Conservation (phyloP, 2,888 invertebrate genomes). For the Parasteatoda lunata region DNA sequence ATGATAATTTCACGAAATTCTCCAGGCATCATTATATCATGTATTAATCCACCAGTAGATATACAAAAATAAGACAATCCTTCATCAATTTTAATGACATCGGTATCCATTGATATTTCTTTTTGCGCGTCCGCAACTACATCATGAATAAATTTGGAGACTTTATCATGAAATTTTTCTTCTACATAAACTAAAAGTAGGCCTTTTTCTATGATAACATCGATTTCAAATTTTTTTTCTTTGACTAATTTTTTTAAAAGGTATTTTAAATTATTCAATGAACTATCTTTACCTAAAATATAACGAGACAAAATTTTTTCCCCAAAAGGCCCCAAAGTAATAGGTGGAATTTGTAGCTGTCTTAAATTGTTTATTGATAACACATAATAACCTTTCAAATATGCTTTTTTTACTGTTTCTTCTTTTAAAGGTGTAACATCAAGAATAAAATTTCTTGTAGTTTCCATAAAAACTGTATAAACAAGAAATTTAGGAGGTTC, state of each 20-base stretch:
- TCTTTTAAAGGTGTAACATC: constrained; percentile 55
- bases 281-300: constrained; percentile 39
- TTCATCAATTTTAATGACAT: constrained; percentile 24
- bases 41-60: constrained; percentile 40
- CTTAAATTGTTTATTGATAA: constrained; percentile 33
- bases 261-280: constrained; percentile 31
- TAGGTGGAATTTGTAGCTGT: constrained; percentile 40
- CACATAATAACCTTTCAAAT: constrained; percentile 21
- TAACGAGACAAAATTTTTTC: constrained; percentile 31
- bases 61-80: constrained; percentile 24
- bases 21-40: constrained; percentile 58
- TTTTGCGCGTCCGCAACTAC: constrained; percentile 18
- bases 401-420: constrained; percentile 23
- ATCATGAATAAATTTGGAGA: constrained; percentile 26
- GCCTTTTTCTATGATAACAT: constrained; percentile 43
- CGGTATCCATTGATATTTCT: constrained; percentile 39
- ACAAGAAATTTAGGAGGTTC: constrained; percentile 49
- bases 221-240: constrained; percentile 35
- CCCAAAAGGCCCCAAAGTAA: constrained; percentile 52
- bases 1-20: constrained; percentile 43
- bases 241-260: constrained; percentile 30
- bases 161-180: constrained; percentile 35
- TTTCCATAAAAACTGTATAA: constrained; percentile 48
- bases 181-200: constrained; percentile 35
- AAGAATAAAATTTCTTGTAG: constrained; percentile 50